phyloP scores from a whole-genome alignment of 2,888 invertebrate species.

The Amblyjoppa fuscipennis region DNA sequence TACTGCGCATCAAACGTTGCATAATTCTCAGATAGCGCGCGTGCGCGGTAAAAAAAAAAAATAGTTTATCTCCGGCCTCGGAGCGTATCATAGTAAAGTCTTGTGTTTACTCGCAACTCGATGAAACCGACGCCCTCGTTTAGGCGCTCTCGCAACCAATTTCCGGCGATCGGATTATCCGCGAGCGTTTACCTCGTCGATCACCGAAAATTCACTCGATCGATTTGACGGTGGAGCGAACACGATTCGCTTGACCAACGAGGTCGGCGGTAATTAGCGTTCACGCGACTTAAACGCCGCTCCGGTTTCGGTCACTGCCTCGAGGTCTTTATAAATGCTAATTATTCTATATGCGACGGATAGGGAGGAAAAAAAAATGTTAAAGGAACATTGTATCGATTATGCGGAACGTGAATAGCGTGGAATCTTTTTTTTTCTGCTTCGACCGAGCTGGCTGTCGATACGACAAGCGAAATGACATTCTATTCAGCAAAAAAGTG shows the following conservation, averaged over 20 bases:
- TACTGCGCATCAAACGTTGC: slow-evolving; percentile 32
- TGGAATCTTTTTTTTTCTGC: not conserved
- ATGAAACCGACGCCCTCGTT: slow-evolving; percentile 2
- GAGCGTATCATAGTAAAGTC: not conserved
- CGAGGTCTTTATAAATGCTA: not conserved
- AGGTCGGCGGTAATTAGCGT: slow-evolving; percentile 62
- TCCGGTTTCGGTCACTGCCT: slow-evolving; percentile 10
- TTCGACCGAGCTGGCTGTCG: not conserved
- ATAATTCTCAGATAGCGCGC: slow-evolving; percentile 9
- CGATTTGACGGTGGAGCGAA: slow-evolving; percentile 58
- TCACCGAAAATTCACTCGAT: slow-evolving; percentile 36
- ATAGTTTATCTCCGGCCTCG: not conserved
- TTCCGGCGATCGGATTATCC: slow-evolving; percentile 48
- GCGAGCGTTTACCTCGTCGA: slow-evolving; percentile 38
- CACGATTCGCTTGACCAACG: slow-evolving; percentile 64
- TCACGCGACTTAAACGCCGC: slow-evolving; percentile 41
- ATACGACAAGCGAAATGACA: not conserved
- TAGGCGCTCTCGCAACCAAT: slow-evolving; percentile 43
- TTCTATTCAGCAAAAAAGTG: not conserved
- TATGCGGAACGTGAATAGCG: not conserved
- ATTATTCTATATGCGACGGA: not conserved
- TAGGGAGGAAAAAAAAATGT: not conserved
- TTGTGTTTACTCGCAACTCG: not conserved
- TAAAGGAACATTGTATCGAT: not conserved
- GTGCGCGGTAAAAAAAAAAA: not conserved